Evolutionary conservation across 2,888 invertebrate genomes (phyloP).

Genomic region (Gandaritis pyraliata): DNA sequence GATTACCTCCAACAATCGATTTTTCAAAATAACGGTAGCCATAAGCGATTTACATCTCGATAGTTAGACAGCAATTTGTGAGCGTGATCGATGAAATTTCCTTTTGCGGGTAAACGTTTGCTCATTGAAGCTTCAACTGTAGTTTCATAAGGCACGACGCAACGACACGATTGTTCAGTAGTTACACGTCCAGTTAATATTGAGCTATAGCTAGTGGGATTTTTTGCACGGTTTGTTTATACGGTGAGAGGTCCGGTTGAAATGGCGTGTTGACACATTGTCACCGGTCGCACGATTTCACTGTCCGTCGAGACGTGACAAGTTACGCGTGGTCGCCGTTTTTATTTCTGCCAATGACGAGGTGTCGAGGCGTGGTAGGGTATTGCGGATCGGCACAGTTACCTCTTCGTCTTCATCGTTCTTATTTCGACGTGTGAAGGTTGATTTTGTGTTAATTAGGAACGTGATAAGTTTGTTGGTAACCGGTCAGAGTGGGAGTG

Average conservation of each 20-base stretch:
- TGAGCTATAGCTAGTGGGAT: constrained; percentile 51
- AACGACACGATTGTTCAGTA: constrained; percentile 59
- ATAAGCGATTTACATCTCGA: constrained; percentile 79
- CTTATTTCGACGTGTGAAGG: constrained; percentile 60
- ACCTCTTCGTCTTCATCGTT: constrained; percentile 46
- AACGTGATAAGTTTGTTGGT: constrained; percentile 55
- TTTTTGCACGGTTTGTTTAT: constrained; percentile 29
- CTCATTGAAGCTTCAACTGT: constrained; percentile 79
- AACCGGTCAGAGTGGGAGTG: constrained; percentile 79
- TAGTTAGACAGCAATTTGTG: constrained; percentile 78
- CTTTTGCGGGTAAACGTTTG: constrained; percentile 78
- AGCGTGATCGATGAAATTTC: constrained; percentile 81
- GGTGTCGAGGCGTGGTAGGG: constrained; percentile 82
- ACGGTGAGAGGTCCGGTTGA: constrained; percentile 42
- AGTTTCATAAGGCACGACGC: constrained; percentile 81
- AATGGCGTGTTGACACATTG: constrained; percentile 71
- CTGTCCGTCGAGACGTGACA: constrained; percentile 81
- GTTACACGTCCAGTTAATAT: constrained; percentile 54
- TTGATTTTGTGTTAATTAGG: constrained; percentile 50
- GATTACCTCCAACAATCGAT: constrained; percentile 75
- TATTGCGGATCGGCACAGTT: constrained; percentile 62
- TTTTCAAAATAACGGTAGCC: constrained; percentile 81
- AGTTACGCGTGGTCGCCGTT: constrained; percentile 83
- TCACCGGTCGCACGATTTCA: constrained; percentile 81
- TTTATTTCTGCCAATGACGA: constrained; percentile 85